Evolutionary conservation across 1,140 invertebrate genomes (phyloP).

Genomic region (Platyscapa corneri): DNA sequence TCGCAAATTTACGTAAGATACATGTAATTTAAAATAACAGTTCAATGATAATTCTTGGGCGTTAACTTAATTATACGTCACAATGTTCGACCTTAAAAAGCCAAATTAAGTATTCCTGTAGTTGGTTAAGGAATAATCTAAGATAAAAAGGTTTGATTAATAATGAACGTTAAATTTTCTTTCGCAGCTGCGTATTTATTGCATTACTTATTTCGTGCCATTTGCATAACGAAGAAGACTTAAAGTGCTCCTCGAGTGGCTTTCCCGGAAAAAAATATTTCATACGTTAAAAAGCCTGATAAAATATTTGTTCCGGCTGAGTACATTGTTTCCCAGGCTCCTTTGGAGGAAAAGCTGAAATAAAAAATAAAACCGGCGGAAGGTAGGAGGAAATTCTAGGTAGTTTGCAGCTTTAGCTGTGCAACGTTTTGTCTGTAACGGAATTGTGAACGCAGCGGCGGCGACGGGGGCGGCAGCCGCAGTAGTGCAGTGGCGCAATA

Average conservation of each 20-base stretch:
- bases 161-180: neutral
- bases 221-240: slow-evolving; percentile 1
- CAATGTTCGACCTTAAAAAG: too few species aligned
- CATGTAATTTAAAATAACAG: too few species aligned
- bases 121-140: neutral
- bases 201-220: neutral
- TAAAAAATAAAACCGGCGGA: neutral
- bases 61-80: too few species aligned
- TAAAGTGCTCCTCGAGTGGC: too few species aligned
- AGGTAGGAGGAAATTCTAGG: neutral
- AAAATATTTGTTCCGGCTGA: slow-evolving; percentile 13
- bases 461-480: neutral
- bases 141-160: neutral
- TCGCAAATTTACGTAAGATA: too few species aligned
- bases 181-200: neutral
- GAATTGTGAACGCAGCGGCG: slow-evolving; percentile 12
- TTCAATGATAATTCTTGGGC: too few species aligned
- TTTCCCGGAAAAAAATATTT: slow-evolving; percentile 6
- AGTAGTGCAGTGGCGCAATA: slow-evolving; percentile 12
- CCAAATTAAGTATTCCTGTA: neutral
- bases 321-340: neutral
- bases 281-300: slow-evolving; percentile 8
- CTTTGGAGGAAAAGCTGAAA: neutral
- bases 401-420: neutral
- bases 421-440: neutral